Base-by-base conservation (phyloP, 2,797 vertebrate species). In the Sebastes iracundus region DNA sequence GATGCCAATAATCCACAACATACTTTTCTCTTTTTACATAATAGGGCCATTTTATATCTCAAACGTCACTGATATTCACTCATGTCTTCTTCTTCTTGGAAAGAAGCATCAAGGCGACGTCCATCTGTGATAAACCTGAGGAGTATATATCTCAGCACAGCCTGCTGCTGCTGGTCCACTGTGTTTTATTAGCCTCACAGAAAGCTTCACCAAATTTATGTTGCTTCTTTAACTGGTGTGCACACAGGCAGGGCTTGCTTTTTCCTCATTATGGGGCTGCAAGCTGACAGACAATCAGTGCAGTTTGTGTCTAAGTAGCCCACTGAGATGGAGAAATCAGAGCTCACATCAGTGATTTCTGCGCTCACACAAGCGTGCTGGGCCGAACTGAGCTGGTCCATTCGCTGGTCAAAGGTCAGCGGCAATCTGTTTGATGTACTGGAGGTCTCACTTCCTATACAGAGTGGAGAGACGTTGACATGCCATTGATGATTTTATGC, bases 371-470 rank as follows among this genome's bases (percentile, higher is more conserved):
- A 68, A 38, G 77, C 68, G 53, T 63, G 70, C 30, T 70, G 86
- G 88, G 66, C 69, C 14, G 66, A 77, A 59, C 11, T 14, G 72
- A 67, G 76, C 75, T 0, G 66, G 38, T 71, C 77, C 73, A 68
- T 80, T 78, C 3, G 9, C 16, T 28, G 90, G 85, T 86, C 90
- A 90, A 52, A 93, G 93, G 89, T 93, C 92, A 92, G 75, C 75
- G 83, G 81, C 89, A 92, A 90, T 93, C 87, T 65, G 84, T 83
- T 55, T 85, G 92, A 93, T 92, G 88, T 79, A 81, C 64, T 86
- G 53, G 73, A 81, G 85, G 82, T 87, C 87, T 82, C 79, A 14
- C 72, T 88, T 87, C 75, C 65, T 35, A 71, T 35, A 71, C 65
- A 63, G 58, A 46, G 52, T 71, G 22, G 52, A 66, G 67, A 83